Conservation (phyloP, 2,797 vertebrate genomes). For the Pseudochaenichthys georgianus region DNA sequence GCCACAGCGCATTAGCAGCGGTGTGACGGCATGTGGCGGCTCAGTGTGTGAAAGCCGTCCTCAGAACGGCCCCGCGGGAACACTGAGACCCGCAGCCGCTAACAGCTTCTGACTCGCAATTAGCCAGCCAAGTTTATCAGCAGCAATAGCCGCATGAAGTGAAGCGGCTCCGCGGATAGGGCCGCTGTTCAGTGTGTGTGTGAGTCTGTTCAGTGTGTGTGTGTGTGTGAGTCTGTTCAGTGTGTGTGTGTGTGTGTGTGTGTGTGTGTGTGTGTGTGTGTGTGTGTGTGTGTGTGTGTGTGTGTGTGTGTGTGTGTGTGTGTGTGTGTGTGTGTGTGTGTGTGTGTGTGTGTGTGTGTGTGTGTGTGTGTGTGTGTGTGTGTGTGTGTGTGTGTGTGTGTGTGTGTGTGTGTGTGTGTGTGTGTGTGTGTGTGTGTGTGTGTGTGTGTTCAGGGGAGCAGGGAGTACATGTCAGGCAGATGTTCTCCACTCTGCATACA, state of each 20-base stretch:
- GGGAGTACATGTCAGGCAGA: conserved; percentile 45
- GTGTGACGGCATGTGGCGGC: conserved; percentile 59
- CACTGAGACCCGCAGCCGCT: conserved; percentile 74
- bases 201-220: no score
- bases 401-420: no score
- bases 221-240: background rate
- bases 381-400: background rate
- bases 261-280: background rate
- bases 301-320: conserved; percentile 33
- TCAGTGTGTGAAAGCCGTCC: conserved; percentile 70
- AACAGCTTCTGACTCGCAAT: conserved; percentile 85
- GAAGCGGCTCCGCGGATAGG: conserved; percentile 41
- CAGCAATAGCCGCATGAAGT: conserved; percentile 66
- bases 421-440: conserved; percentile 7
- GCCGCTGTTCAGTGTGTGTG: background rate
- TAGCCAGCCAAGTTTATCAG: conserved; percentile 82
- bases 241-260: background rate
- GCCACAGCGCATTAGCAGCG: conserved; percentile 78
- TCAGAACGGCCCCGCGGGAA: conserved; percentile 60
- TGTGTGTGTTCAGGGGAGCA: conserved; percentile 16
- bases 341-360: conserved; percentile 4
- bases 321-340: no score
- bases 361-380: conserved; percentile 2
- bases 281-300: background rate
- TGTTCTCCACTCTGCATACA: conserved; percentile 43